These are phyloP conservation scores for Nomia melanderi DNA, from an alignment of 1,140 invertebrate genomes.

Conservation along the genomic window DNA sequence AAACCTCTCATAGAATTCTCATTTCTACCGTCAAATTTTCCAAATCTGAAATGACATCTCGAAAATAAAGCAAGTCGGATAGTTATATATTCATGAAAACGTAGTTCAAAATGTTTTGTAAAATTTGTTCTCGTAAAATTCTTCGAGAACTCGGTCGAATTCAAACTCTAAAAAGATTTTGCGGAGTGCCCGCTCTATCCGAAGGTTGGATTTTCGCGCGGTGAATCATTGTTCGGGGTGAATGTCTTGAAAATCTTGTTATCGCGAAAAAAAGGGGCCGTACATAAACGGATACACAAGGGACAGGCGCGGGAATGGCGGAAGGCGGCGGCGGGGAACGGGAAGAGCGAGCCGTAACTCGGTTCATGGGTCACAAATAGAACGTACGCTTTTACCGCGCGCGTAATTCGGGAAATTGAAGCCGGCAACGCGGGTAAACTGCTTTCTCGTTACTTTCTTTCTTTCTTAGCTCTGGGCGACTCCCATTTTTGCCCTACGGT, in stretches of 20 bases:
- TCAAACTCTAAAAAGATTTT: too few relatives aligned
- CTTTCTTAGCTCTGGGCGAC: conserved; percentile 33
- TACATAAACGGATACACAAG: not conserved
- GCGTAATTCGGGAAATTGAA: conserved; percentile 71
- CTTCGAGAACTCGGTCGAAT: too few relatives aligned
- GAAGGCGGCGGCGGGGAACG: not conserved
- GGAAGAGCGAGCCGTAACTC: conserved; percentile 53
- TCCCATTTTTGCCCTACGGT: not conserved
- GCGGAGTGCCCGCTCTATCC: not conserved
- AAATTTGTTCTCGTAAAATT: too few relatives aligned
- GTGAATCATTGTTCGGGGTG: not conserved
- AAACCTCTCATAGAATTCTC: too few relatives aligned
- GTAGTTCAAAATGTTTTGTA: too few relatives aligned
- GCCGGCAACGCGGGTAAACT: conserved; percentile 50
- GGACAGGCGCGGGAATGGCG: not conserved
- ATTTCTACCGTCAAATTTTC: too few relatives aligned
- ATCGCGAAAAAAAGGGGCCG: not conserved
- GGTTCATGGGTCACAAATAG: conserved; percentile 3
- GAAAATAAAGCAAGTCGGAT: too few relatives aligned
- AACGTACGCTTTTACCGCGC: conserved; percentile 33
- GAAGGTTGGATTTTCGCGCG: not conserved
- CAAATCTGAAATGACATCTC: too few relatives aligned
- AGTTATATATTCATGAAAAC: too few relatives aligned
- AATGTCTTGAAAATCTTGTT: not conserved
- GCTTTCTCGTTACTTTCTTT: conserved; percentile 59